Percentiles rank a stretch among this genome's conserved stretches.
These are phyloP conservation scores for Latrodectus elegans DNA, from an alignment of 2,888 invertebrate genomes.

Conservation along the genomic window DNA sequence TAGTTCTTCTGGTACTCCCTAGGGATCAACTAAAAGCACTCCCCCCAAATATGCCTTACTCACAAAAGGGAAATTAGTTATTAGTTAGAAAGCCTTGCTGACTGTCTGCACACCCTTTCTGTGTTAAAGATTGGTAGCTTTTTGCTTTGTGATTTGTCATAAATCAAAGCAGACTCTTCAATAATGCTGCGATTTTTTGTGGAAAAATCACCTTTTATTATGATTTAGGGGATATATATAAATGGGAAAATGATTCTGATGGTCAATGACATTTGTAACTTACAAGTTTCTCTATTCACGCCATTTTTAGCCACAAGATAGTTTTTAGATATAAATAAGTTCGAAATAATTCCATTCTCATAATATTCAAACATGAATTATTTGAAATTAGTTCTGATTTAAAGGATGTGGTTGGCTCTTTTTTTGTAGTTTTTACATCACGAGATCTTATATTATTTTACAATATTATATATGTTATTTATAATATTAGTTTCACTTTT, in stretches of 20 bases:
- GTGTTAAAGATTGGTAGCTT: background rate
- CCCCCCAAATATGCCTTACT: conserved; percentile 14
- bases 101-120: conserved; percentile 28
- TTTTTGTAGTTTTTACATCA: too few species aligned
- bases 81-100: conserved; percentile 54
- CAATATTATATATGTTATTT: too few species aligned
- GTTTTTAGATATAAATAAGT: background rate
- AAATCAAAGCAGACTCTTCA: conserved; percentile 13
- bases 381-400: too few species aligned
- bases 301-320: conserved; percentile 22
- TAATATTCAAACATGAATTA: too few species aligned
- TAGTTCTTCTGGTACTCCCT: background rate
- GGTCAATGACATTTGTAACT: conserved; percentile 49
- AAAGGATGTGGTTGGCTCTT: too few species aligned
- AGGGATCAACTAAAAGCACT: background rate
- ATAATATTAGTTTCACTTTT: too few species aligned
- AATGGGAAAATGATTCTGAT: conserved; percentile 30
- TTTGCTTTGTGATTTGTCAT: conserved; percentile 7
- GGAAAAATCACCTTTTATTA: conserved; percentile 3
- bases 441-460: too few species aligned
- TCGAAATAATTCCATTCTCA: too few species aligned
- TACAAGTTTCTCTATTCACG: background rate
- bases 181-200: conserved; percentile 45
- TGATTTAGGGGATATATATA: conserved; percentile 24
- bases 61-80: conserved; percentile 32